These are phyloP conservation scores for Ceramica pisi DNA, from an alignment of 2,888 invertebrate genomes.

Conservation along the genomic window DNA sequence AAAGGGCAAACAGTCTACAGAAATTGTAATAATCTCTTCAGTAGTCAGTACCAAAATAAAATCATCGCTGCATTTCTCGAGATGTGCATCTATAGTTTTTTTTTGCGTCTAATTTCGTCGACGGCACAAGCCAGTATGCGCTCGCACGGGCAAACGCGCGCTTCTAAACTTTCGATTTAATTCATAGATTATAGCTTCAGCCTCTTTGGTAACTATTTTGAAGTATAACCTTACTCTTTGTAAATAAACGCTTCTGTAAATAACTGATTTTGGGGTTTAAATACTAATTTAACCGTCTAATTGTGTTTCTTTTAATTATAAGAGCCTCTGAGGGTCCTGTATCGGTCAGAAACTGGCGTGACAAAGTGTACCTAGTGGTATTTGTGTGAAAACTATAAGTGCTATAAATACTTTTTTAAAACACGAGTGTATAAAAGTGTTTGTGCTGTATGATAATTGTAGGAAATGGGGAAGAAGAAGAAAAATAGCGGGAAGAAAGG, in stretches of 20 bases:
- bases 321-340: constrained; percentile 68
- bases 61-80: constrained; percentile 86
- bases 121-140: constrained; percentile 87
- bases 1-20: constrained; percentile 48
- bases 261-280: constrained; percentile 65
- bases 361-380: constrained; percentile 36
- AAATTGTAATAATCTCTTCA: constrained; percentile 66
- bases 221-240: constrained; percentile 47
- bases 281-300: constrained; percentile 67
- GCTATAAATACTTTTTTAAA: constrained; percentile 65
- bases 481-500: constrained; percentile 84
- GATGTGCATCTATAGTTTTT: constrained; percentile 84
- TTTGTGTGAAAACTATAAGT: constrained; percentile 69
- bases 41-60: constrained; percentile 81
- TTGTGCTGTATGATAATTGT: constrained; percentile 75
- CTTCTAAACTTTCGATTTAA: constrained; percentile 73
- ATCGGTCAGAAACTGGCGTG: constrained; percentile 63
- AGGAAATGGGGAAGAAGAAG: constrained; percentile 88
- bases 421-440: constrained; percentile 74
- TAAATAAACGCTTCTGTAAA: constrained; percentile 66
- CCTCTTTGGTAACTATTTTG: constrained; percentile 79
- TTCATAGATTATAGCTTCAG: constrained; percentile 67
- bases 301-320: constrained; percentile 48
- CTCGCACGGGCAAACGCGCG: constrained; percentile 83
- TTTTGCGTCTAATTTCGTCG: constrained; percentile 88